Percentiles rank a stretch among this genome's conserved stretches.
Conservation (phyloP, 64 coral and sea anemone genomes). For the Stichodactyla mertensii region DNA sequence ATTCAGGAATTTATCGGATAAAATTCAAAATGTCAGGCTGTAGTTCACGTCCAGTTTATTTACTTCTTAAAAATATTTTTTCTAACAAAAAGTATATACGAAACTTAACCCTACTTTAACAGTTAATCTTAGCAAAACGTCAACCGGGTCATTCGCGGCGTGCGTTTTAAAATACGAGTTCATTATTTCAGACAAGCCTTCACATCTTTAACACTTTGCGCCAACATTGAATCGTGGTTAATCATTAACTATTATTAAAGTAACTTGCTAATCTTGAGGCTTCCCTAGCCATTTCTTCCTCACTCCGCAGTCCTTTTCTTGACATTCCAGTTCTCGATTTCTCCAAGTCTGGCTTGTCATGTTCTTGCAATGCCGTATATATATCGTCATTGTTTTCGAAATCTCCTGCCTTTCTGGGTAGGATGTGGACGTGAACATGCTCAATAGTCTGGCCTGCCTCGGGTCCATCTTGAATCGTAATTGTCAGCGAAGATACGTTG, state of each 20-base stretch:
- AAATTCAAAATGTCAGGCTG: no score
- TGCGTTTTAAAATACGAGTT: no score
- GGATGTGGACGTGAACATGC: conserved; percentile 92
- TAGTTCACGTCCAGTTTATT: no score
- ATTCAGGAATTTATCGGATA: no score
- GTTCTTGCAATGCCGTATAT: conserved; percentile 78
- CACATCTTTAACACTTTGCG: no score
- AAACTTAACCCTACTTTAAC: no score
- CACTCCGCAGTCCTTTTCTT: conserved; percentile 40
- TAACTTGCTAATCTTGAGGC: conserved; percentile 47
- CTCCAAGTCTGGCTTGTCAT: conserved; percentile 58
- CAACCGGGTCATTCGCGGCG: no score
- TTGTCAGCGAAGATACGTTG: conserved; percentile 59
- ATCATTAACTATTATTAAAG: conserved; percentile 16
- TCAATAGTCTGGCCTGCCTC: conserved; percentile 91
- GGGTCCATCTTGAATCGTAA: conserved; percentile 91
- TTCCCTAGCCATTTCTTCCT: conserved; percentile 75
- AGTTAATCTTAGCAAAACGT: no score
- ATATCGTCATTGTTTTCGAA: conserved; percentile 94
- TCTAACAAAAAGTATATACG: no score
- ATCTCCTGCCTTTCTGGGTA: conserved; percentile 84
- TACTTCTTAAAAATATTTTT: no score
- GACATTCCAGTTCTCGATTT: background rate
- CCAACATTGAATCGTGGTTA: background rate
- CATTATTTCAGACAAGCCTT: no score